These are phyloP conservation scores for Hypselothyrea guttata DNA, from an alignment of 2,888 invertebrate genomes.

Conservation along the genomic window DNA sequence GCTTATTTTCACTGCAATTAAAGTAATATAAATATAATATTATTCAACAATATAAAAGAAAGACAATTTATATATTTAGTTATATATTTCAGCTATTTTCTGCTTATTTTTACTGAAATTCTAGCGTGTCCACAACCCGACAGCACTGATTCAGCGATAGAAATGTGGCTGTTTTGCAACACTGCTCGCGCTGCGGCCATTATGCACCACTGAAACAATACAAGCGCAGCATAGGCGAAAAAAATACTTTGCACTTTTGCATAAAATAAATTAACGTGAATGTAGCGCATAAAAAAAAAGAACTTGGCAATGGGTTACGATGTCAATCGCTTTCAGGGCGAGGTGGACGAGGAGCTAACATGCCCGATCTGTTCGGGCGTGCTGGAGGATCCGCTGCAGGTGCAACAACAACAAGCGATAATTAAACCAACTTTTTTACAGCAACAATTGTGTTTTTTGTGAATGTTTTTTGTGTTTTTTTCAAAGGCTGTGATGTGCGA, in stretches of 20 bases:
- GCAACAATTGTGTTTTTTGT: constrained; percentile 3
- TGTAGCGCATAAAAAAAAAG: too few species aligned
- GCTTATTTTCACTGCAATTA: too few species aligned
- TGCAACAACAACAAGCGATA: constrained; percentile 47
- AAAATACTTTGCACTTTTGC: constrained; percentile 55
- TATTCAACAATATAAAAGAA: too few species aligned
- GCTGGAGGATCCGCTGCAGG: constrained; percentile 95
- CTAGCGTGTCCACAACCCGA: too few species aligned
- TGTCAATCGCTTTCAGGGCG: constrained; percentile 95
- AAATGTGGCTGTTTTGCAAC: too few species aligned
- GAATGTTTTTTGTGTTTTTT: not conserved
- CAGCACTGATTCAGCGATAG: too few species aligned
- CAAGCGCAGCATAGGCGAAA: constrained; percentile 47
- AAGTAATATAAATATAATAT: too few species aligned
- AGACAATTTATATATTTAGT: too few species aligned
- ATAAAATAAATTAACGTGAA: constrained; percentile 31
- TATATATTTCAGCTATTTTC: too few species aligned
- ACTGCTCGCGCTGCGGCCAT: too few species aligned
- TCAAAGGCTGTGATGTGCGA: constrained; percentile 94
- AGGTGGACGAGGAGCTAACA: constrained; percentile 97
- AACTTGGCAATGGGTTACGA: constrained; percentile 92
- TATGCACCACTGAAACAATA: constrained; percentile 42
- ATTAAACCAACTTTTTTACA: not conserved
- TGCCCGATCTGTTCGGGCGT: constrained; percentile 98
- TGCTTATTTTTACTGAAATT: too few species aligned